Evolutionary conservation across 1,140 invertebrate genomes (phyloP).

Genomic region (Rhagoletis pomonella): DNA sequence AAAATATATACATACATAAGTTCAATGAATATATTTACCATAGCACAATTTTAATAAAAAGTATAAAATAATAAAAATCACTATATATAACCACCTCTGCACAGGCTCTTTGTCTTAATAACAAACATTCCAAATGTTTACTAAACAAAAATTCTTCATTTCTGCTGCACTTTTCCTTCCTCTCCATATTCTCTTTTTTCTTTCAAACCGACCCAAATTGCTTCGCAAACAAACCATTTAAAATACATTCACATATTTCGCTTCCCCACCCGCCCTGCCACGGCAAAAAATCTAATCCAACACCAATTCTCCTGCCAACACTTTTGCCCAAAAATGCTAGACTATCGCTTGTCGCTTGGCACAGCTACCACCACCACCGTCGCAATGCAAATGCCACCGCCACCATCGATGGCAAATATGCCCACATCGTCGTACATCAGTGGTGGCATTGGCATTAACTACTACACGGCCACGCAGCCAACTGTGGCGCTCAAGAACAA

Average conservation of each 20-base stretch:
- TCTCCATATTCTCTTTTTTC: neutral
- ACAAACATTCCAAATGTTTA: neutral
- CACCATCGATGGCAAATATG: conserved; percentile 66
- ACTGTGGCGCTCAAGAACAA: conserved; percentile 57
- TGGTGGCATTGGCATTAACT: conserved; percentile 71
- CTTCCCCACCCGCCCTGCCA: neutral
- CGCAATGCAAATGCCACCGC: conserved; percentile 54
- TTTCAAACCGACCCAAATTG: neutral
- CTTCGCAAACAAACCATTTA: conserved; percentile 11
- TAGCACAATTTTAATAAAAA: too few relatives aligned
- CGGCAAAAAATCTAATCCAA: neutral
- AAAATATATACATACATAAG: too few relatives aligned
- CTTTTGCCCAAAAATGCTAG: conserved; percentile 47
- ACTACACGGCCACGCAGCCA: conserved; percentile 63
- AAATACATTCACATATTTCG: neutral
- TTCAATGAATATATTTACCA: too few relatives aligned
- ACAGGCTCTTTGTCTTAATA: too few relatives aligned
- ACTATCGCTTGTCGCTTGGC: conserved; percentile 32
- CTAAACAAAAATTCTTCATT: neutral
- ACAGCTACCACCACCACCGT: neutral
- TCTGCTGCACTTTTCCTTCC: conserved; percentile 24
- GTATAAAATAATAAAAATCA: too few relatives aligned
- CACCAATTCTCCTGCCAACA: conserved; percentile 60
- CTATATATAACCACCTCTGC: too few relatives aligned
- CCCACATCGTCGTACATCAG: conserved; percentile 70